Conservation (phyloP, 2,113 vertebrate species). For the Plectropomus leopardus region DNA sequence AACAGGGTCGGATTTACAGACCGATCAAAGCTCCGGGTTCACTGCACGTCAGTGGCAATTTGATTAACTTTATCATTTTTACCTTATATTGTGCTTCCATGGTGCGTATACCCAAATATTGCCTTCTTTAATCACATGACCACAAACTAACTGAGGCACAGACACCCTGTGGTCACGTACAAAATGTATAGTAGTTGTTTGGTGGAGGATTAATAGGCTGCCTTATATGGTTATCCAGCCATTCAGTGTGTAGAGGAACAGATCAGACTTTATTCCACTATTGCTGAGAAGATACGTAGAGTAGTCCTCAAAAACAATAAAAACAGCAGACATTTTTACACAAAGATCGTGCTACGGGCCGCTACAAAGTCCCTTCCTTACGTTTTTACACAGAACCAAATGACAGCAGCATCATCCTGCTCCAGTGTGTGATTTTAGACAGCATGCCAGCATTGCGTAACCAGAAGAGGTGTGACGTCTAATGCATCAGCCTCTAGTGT, state of each 20-base stretch:
- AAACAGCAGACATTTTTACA: too few species aligned
- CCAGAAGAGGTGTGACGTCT: too few species aligned
- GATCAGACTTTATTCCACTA: not conserved
- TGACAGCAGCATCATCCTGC: too few species aligned
- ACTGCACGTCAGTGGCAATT: not conserved
- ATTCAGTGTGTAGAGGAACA: not conserved
- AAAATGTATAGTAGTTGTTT: not conserved
- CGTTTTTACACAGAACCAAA: too few species aligned
- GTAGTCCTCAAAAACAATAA: too few species aligned
- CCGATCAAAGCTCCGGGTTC: not conserved
- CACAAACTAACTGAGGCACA: not conserved
- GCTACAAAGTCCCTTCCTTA: too few species aligned
- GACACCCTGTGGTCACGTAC: not conserved
- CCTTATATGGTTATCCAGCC: not conserved
- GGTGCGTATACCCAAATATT: not conserved
- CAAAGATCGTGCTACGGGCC: too few species aligned
- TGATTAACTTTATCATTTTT: not conserved
- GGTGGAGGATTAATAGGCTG: not conserved
- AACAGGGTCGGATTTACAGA: constrained; percentile 9
- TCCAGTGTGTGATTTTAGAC: too few species aligned
- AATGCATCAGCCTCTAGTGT: too few species aligned
- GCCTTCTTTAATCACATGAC: not conserved
- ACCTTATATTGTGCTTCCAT: not conserved
- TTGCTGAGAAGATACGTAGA: not conserved
- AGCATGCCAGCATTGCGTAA: too few species aligned